Base-by-base conservation (phyloP, 2,797 vertebrate species). In the Darevskia mixta region DNA sequence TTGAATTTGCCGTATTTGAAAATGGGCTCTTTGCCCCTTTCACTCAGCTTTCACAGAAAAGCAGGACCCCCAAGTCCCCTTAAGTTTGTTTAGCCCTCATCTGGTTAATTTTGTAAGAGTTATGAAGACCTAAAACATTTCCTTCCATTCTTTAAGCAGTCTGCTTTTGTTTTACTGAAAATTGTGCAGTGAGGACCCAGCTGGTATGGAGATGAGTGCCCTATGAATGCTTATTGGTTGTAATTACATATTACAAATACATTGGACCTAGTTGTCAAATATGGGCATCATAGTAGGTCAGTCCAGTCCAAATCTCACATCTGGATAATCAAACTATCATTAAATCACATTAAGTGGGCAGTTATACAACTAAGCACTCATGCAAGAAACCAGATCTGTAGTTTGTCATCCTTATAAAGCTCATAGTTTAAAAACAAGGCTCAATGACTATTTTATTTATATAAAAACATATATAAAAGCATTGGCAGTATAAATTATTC, bases 191-290 rank as follows among this genome's bases (percentile, higher is more conserved):
- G 17, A 79, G 41, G 29, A 25, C 25, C n/a, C 41, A 81, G 72
- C 71, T 85, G 78, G 38, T 85, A 76, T 49, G 71, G n/a, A 49
- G 25, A 85, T 75, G n/a, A 67, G 18, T 75, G 45, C 58, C 61
- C 86, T 76, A 82, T 66, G 69, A 86, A 86, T 69, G 61, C 83
- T 82, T 86, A 77, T 77, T 69, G 55, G 72, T 76, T 76, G 35
- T 67, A 76, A 82, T 76, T 67, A 69, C 32, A 86, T 61, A 38
- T 82, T 82, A 69, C 71, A 58, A 49, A 67, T 38, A 69, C 61
- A 77, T 23, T 77, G 43, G 41, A 41, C 61, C 72, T 43, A 76
- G n/a, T 83, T 83, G 64, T 79, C 87, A 88, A 78, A 89, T 29
- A 55, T 55, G 83, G 29, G 79, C 17, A 25, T 27, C 32, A 27